phyloP scores from a whole-genome alignment of 2,797 vertebrate species.

The Neosalanx taihuensis region DNA sequence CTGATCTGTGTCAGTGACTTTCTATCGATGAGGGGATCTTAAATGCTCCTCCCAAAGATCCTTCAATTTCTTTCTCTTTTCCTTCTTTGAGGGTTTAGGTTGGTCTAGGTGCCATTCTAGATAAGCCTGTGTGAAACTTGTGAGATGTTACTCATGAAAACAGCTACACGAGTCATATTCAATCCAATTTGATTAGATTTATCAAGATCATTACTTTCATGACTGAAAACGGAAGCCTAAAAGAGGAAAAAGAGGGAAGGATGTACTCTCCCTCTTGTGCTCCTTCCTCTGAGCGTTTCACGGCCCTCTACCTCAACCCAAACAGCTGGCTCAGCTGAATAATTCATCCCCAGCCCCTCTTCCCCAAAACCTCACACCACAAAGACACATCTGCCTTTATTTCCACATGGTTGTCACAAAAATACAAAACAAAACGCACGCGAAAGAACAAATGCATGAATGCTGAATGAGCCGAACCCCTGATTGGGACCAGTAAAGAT shows the following conservation, averaged over 20 bases:
- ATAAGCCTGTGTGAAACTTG: too few species aligned
- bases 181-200: neutral
- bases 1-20: too few species aligned
- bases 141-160: too few species aligned
- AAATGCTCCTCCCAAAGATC: too few species aligned
- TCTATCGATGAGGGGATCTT: too few species aligned
- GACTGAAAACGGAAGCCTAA: neutral
- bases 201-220: neutral
- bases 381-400: slow-evolving; percentile 34
- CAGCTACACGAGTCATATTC: too few species aligned
- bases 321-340: slow-evolving; percentile 38
- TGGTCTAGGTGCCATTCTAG: too few species aligned
- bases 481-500: neutral
- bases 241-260: too few species aligned
- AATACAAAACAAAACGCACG: neutral
- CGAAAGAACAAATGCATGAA: neutral
- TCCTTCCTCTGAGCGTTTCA: slow-evolving; percentile 29
- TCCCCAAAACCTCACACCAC: slow-evolving; percentile 41
- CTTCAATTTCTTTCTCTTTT: too few species aligned
- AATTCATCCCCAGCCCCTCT: slow-evolving; percentile 39
- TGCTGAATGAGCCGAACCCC: neutral
- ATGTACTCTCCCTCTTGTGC: slow-evolving; percentile 11
- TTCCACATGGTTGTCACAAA: slow-evolving; percentile 4
- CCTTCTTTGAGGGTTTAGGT: too few species aligned
- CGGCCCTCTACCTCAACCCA: slow-evolving; percentile 32